Evolutionary conservation across 2,113 vertebrate genomes (phyloP).

Genomic region (Acinonyx jubatus): DNA sequence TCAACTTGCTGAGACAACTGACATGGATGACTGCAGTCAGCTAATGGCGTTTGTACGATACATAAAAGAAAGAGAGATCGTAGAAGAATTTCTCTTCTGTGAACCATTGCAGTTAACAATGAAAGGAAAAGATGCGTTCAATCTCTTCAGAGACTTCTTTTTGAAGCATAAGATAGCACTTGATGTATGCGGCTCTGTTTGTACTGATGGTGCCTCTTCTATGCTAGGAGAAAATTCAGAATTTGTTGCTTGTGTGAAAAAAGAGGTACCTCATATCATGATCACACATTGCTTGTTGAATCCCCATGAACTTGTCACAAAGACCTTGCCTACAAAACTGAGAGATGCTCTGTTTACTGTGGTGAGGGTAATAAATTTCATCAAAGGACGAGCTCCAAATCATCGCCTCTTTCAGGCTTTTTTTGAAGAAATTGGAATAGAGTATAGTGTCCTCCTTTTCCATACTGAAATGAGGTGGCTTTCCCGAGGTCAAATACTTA

Average conservation of each 20-base stretch:
- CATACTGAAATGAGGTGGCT: constrained; percentile 76
- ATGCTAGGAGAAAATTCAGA: constrained; percentile 67
- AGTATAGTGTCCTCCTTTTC: constrained; percentile 72
- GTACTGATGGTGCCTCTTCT: constrained; percentile 65
- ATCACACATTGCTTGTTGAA: constrained; percentile 69
- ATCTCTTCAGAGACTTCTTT: constrained; percentile 70
- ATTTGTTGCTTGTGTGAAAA: constrained; percentile 53
- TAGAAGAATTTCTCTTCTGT: constrained; percentile 71
- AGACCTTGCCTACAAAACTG: constrained; percentile 58
- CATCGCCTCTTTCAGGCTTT: constrained; percentile 70
- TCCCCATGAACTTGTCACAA: constrained; percentile 60
- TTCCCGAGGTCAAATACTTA: constrained; percentile 71
- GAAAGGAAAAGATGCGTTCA: constrained; percentile 62
- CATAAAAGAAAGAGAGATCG: constrained; percentile 63
- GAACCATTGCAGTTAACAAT: constrained; percentile 51
- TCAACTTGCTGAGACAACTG: constrained; percentile 66
- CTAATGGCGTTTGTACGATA: constrained; percentile 71
- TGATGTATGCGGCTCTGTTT: constrained; percentile 64
- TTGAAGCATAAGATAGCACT: constrained; percentile 53
- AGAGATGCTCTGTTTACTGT: constrained; percentile 52
- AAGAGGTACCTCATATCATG: constrained; percentile 46
- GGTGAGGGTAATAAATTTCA: constrained; percentile 65
- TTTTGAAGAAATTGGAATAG: constrained; percentile 70
- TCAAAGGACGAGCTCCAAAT: constrained; percentile 70
- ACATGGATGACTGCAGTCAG: constrained; percentile 61